A percentile compares a stretch with the other conserved stretches of the same genome.
Conservation (phyloP, 2,888 invertebrate species). For the Cataglyphis altisquamis region DNA sequence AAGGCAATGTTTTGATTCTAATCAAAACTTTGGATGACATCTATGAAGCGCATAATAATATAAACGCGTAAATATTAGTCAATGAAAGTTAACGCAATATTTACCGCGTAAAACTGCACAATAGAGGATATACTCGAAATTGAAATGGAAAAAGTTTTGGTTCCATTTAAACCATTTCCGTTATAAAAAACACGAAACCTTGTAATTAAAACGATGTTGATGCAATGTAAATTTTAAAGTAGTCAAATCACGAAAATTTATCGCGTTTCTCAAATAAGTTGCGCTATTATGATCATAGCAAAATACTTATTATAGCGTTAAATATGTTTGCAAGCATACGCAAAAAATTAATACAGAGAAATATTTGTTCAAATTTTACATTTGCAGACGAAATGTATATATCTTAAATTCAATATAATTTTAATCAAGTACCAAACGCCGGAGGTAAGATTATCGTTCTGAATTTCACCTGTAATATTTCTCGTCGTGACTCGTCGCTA, state of each 20-base stretch:
- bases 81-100: background rate
- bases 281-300: background rate
- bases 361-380: background rate
- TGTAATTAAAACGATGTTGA: background rate
- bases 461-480: background rate
- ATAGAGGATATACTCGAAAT: background rate
- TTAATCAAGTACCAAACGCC: background rate
- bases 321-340: background rate
- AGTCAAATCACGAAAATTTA: background rate
- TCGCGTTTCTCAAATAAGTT: background rate
- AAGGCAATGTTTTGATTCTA: background rate
- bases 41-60: too few species aligned
- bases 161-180: background rate
- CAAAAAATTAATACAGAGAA: background rate
- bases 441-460: background rate
- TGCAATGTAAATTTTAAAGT: background rate
- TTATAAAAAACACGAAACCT: background rate
- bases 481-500: background rate
- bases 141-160: background rate
- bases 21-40: slow-evolving; percentile 41
- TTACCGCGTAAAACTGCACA: background rate
- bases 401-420: slow-evolving; percentile 10
- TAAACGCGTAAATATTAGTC: slow-evolving; percentile 38
- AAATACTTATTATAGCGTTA: background rate
- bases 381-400: background rate